Base-by-base conservation (phyloP, 2,888 invertebrate species). In the Amiota minor region DNA sequence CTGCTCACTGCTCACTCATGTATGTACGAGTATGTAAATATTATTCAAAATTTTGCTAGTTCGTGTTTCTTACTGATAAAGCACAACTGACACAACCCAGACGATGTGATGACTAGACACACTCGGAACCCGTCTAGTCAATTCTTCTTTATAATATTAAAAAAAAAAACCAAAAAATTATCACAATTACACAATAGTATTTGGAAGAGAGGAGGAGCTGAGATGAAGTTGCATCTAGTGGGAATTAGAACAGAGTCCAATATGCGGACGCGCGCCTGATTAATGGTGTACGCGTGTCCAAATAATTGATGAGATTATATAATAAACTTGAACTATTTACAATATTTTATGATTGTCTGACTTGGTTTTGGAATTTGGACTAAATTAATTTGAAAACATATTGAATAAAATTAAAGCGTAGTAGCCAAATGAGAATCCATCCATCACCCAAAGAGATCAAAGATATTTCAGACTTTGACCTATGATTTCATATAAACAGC, bases 321-420 rank as follows among this genome's bases (percentile, higher is more conserved):
- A 62, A 35, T 35, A 45, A 62, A 62, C 62, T 62, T 62, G 62
- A 62, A 62, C 62, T 62, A 62, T 11, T 62, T 45, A 45, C 12
- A n/a, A 35, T 35, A 23, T 23, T 23, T 23, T 35, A 35, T 35
- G 35, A 35, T 3, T 35, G 35, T 35, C 35, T 35, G 35, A 8
- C 0, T 35, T 35, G 6, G 35, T 35, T 35, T 35, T 35, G 35
- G 35, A 35, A 35, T 35, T 35, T 35, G 35, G 6, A 35, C 35
- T 35, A 35, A 35, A 35, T 35, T 35, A 35, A 35, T 8, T 35
- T 6, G 35, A 35, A 35, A 35, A 35, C 2, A 35, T 35, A 35
- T 35, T 35, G 35, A 35, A 35, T 35, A 35, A 35, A 35, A 6
- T 35, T 35, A 35, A 35, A 35, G 6, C 35, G 35, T 35, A 35